These are phyloP conservation scores for Lagria hirta DNA, from an alignment of 2,888 invertebrate genomes.

Conservation along the genomic window DNA sequence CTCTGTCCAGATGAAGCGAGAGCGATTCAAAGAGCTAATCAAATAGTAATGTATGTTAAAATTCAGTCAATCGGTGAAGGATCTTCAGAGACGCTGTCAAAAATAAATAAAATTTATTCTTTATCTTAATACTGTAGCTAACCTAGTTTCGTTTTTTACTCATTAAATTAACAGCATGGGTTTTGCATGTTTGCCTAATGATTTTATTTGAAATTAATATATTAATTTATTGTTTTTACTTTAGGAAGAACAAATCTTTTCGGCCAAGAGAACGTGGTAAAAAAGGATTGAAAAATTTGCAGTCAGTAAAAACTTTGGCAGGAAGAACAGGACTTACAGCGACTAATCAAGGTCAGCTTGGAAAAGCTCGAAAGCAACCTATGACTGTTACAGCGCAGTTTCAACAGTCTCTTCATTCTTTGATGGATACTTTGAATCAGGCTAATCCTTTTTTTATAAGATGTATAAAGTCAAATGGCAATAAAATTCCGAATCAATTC, in stretches of 20 bases:
- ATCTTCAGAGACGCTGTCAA: slow-evolving; percentile 18
- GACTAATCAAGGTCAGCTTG: slow-evolving; percentile 55
- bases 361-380: slow-evolving; percentile 79
- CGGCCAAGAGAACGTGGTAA: slow-evolving; percentile 83
- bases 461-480: slow-evolving; percentile 94
- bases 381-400: slow-evolving; percentile 95
- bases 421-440: slow-evolving; percentile 93
- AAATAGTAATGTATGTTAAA: slow-evolving; percentile 80
- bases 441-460: slow-evolving; percentile 84
- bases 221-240: slow-evolving; percentile 5
- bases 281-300: slow-evolving; percentile 86
- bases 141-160: slow-evolving; percentile 7
- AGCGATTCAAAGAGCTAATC: slow-evolving; percentile 82
- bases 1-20: slow-evolving; percentile 73
- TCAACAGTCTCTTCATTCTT: slow-evolving; percentile 84
- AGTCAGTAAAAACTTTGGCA: slow-evolving; percentile 88
- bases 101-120: slow-evolving; percentile 6
- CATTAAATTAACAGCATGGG: slow-evolving; percentile 21
- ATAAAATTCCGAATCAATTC: slow-evolving; percentile 87
- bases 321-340: slow-evolving; percentile 68
- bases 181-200: slow-evolving; percentile 19
- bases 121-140: slow-evolving; percentile 4
- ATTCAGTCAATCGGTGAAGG: slow-evolving; percentile 1
- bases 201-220: neutral
- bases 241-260: slow-evolving; percentile 68